Evolutionary conservation across 2,113 vertebrate species (phyloP), one percentile per base, ranked within the genome.

Genomic region (Paramormyrops kingsleyae): DNA sequence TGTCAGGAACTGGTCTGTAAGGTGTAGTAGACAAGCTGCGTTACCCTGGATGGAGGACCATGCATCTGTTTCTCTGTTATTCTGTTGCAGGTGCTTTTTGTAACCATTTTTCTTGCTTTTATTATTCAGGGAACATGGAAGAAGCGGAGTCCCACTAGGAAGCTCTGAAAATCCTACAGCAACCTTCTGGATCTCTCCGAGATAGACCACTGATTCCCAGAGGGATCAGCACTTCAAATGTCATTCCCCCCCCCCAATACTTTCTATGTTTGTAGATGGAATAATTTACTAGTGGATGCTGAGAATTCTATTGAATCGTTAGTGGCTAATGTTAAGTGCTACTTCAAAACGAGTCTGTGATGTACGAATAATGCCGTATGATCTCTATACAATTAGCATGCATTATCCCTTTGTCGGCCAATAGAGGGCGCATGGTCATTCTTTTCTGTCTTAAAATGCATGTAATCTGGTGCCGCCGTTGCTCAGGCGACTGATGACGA

Each of bases 241-340:
- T 53, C 91, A 87, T 94, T 95, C 94, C 95, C 93, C 95, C 94
- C 39, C 95, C 95, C 94, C 31, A 89, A 88, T 95, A 95, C 91
- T 94, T 94, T 95, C 89, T 47, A 92, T 96, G 95, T 97, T 97
- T 96, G 92, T 97, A 96, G 96, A 93, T 97, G 97, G 98, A 97
- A 96, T 96, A 95, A 95, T 96, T 96, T 95, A 96, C 94, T 96
- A 97, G 95, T 97, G 96, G 96, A 95, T 90, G 94, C 96, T 93
- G 92, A 95, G 92, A 96, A 94, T 94, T 96, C 95, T 95, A 94
- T 96, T 95, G 24, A 39, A 87, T 53, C 50, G 50, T 93, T 98
- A 96, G 96, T 97, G 95, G 95, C 96, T 95, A 92, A 95, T 96
- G 96, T 98, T 92, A 95, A 96, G 95, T 96, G 96, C 96, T 98